phyloP scores from a whole-genome alignment of 2,888 invertebrate species.

The Gerosis bhagava region DNA sequence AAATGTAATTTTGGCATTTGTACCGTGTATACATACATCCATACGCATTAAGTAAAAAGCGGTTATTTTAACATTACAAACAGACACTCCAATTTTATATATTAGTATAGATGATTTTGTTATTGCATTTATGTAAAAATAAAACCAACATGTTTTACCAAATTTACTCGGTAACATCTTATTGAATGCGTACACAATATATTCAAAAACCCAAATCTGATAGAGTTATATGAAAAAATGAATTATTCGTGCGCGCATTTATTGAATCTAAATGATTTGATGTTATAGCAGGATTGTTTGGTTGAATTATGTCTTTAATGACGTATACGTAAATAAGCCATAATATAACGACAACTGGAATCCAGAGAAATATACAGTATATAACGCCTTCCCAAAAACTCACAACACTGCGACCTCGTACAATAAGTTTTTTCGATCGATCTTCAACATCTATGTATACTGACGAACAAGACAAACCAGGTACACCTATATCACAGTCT shows the following conservation, averaged over 20 bases:
- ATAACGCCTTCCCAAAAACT: conserved; percentile 50
- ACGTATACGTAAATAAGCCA: conserved; percentile 49
- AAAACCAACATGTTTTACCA: too few relatives aligned
- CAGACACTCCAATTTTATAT: too few relatives aligned
- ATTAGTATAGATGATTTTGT: too few relatives aligned
- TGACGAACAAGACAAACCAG: conserved; percentile 29
- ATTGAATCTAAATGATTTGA: too few relatives aligned
- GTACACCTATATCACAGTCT: conserved; percentile 24
- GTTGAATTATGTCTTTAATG: conserved; percentile 38
- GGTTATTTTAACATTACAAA: too few relatives aligned
- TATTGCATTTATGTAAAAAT: too few relatives aligned
- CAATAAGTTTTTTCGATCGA: conserved; percentile 30
- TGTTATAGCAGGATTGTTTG: conserved; percentile 7
- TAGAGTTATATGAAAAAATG: conserved; percentile 40
- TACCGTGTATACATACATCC: too few relatives aligned
- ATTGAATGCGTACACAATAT: neutral
- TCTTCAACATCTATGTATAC: conserved; percentile 33
- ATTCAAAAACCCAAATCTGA: conserved; percentile 62
- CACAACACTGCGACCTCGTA: conserved; percentile 37
- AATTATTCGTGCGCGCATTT: conserved; percentile 32
- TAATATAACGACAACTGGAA: conserved; percentile 49
- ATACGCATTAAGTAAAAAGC: too few relatives aligned
- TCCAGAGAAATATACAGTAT: conserved; percentile 55
- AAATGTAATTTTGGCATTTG: too few relatives aligned
- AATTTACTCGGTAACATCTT: too few relatives aligned